phyloP scores from a whole-genome alignment of 2,113 vertebrate species.

The Tricholaema leucomelas region DNA sequence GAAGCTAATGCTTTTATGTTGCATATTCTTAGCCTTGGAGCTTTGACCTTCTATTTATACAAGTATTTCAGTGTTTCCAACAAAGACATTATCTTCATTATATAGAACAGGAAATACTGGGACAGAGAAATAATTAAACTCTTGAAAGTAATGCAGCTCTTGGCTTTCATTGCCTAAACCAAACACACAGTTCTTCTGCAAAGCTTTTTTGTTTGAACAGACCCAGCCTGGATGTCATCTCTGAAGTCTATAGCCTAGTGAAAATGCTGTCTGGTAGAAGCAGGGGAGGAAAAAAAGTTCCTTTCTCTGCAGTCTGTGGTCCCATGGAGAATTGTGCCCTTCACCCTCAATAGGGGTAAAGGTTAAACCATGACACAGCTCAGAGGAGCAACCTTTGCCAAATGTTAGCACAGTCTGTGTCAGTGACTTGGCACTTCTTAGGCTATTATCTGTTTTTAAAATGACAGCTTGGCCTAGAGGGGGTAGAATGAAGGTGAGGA shows the following conservation, averaged over 20 bases:
- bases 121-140: background rate
- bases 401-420: constrained; percentile 16
- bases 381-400: constrained; percentile 41
- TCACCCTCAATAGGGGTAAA: constrained; percentile 39
- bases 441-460: constrained; percentile 45
- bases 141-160: background rate
- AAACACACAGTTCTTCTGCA: too few species aligned
- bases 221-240: background rate
- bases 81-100: background rate
- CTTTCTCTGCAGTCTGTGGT: background rate
- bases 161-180: background rate
- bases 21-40: background rate
- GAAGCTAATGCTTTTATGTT: background rate
- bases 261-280: background rate
- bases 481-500: constrained; percentile 20
- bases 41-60: background rate
- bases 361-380: constrained; percentile 47
- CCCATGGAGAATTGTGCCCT: background rate
- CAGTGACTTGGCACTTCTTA: constrained; percentile 53
- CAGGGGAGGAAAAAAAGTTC: background rate
- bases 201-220: background rate
- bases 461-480: constrained; percentile 49
- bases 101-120: background rate
- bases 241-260: background rate
- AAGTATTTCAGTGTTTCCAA: background rate